Evolutionary conservation across 2,797 vertebrate genomes (phyloP).

Genomic region (Falco cherrug): DNA sequence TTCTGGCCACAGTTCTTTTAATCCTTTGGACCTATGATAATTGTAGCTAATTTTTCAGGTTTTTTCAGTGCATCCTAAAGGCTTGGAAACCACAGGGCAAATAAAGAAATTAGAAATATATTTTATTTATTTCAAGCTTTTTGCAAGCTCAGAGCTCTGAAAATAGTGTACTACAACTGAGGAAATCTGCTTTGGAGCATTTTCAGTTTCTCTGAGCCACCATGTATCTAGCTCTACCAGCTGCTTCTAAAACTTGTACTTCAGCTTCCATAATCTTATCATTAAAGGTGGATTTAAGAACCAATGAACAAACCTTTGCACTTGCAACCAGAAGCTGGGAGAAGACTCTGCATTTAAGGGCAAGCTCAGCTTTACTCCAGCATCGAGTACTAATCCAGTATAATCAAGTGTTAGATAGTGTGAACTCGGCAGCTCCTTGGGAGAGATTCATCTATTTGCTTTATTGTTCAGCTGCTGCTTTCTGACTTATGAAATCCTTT

Average conservation of each 20-base stretch:
- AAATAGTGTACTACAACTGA: background rate
- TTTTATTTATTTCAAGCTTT: background rate
- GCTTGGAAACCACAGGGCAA: background rate
- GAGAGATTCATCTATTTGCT: background rate
- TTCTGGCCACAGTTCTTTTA: background rate
- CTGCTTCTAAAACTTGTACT: constrained; percentile 19
- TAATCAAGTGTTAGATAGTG: background rate
- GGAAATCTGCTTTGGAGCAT: background rate
- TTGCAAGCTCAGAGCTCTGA: background rate
- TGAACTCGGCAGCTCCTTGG: background rate
- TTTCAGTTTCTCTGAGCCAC: background rate
- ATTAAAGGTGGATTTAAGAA: constrained; percentile 52
- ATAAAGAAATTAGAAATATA: background rate
- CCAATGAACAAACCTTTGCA: background rate
- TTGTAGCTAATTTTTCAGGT: background rate
- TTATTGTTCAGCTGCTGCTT: background rate
- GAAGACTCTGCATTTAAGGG: background rate
- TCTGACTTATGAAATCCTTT: background rate
- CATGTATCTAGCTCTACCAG: background rate
- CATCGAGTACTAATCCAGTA: background rate
- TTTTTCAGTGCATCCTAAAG: background rate
- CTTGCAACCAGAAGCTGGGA: background rate
- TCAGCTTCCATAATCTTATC: constrained; percentile 28
- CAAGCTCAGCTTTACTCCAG: background rate
- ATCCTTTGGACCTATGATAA: background rate